A percentile compares a stretch with the other conserved stretches of the same genome.
Evolutionary conservation across 2,113 vertebrate species (phyloP).

Genomic region (Tamias sibiricus): DNA sequence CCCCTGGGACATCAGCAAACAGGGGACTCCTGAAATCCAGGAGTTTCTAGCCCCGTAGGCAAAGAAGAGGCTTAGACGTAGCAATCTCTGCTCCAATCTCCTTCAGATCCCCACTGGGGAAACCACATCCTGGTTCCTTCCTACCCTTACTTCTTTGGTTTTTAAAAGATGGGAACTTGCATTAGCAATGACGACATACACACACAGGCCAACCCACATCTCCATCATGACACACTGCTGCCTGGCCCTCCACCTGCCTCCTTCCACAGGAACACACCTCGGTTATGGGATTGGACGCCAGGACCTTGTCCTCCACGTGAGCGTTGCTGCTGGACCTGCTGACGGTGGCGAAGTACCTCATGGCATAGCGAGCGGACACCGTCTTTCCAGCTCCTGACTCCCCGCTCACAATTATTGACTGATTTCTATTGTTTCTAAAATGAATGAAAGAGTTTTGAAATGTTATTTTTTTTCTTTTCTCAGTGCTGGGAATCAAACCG

Average conservation of each 20-base stretch:
- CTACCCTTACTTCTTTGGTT: neutral
- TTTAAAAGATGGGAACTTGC: neutral
- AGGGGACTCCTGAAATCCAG: neutral
- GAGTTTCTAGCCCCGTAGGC: neutral
- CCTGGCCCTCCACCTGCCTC: rapidly evolving
- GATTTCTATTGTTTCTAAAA: conserved; percentile 95
- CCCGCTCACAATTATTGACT: conserved; percentile 98
- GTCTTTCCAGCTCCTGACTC: conserved; percentile 99
- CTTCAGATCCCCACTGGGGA: neutral
- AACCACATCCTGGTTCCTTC: neutral
- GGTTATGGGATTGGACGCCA: conserved; percentile 97
- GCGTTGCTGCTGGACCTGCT: conserved; percentile 95
- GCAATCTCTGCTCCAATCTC: neutral
- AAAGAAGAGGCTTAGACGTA: neutral
- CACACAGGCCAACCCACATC: neutral
- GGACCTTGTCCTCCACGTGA: conserved; percentile 95
- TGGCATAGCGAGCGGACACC: conserved; percentile 96
- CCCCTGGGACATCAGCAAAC: neutral
- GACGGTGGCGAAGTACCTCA: conserved; percentile 98
- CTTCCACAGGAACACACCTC: conserved; percentile 87
- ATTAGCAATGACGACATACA: neutral
- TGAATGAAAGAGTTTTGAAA: neutral
- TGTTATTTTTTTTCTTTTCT: neutral
- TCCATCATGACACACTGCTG: rapidly evolving
- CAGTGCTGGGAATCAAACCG: no score